phyloP scores from a whole-genome alignment of 2,797 vertebrate genomes.

The Enteromius thamalakanensis region DNA sequence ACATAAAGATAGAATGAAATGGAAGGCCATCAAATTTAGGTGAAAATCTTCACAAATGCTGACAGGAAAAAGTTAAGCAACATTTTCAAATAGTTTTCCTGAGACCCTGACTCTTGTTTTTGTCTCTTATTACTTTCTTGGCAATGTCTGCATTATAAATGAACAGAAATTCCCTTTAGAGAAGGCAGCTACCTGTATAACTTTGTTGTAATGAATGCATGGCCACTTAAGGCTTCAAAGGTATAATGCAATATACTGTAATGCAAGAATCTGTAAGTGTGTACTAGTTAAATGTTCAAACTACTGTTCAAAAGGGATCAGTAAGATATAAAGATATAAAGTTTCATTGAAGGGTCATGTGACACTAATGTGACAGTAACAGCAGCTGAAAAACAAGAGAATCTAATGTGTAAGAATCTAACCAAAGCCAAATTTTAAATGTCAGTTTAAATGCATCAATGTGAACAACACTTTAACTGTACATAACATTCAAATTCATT shows the following conservation, averaged over 20 bases:
- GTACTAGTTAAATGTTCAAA: not conserved
- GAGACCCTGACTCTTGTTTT: not conserved
- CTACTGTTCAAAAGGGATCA: not conserved
- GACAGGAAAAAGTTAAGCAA: not conserved
- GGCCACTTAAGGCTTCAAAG: not conserved
- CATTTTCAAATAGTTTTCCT: not conserved
- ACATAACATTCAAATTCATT: not conserved
- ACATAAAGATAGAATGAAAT: too few relatives aligned
- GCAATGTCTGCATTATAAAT: not conserved
- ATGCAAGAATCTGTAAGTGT: not conserved
- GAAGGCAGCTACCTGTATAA: not conserved
- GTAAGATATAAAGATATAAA: not conserved
- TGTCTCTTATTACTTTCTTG: not conserved
- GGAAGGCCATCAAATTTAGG: too few relatives aligned
- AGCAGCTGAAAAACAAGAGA: not conserved
- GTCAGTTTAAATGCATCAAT: not conserved
- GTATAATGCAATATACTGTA: not conserved
- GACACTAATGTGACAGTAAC: not conserved
- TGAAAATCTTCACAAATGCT: too few relatives aligned
- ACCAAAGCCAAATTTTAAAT: not conserved
- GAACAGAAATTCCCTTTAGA: not conserved
- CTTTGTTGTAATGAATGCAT: not conserved
- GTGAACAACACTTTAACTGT: not conserved
- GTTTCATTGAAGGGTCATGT: not conserved
- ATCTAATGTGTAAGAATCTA: not conserved